Evolutionary conservation across 2,888 invertebrate species (phyloP), one percentile per base, ranked within the genome.

Genomic region (Andrena flavipes): DNA sequence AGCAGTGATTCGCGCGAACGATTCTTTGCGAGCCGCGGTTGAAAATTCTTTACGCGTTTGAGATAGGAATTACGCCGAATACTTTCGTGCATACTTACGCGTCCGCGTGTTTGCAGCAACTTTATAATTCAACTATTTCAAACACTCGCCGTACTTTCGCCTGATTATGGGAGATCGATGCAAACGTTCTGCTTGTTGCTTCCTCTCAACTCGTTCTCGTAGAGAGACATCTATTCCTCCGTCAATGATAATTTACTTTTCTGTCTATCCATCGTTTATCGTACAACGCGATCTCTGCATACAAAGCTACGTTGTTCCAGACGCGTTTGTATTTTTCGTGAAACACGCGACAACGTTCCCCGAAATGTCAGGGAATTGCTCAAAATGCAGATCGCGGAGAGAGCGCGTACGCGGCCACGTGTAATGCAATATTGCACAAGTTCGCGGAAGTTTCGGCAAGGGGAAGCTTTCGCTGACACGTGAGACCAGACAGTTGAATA

Each of bases 391-490:
- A 60, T 56, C 78, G 69, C 68, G 23, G 30, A 62, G 10, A 60
- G 51, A 16, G 13, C 70, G 16, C 49, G 35, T 65, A 65, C 60
- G 29, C 74, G 64, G 69, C 69, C 64, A 63, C 69, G 81, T 79
- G 79, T 79, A 82, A 79, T 65, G 79, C 62, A 75, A 82, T 82
- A 82, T 82, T 63, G 80, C 70, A 30, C 70, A 79, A 82, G 79
- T 82, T 76, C 23, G 35, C 56, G 48, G 51, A 82, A 79, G 70
- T 82, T 82, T 75, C 62, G 69, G 42, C 2, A 71, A 73, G 63
- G 67, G 54, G 23, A 62, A 35, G 62, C 62, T 56, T 75, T 56
- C 70, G 49, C 56, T 75, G 81, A 71, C 74, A 69, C 79, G 70
- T 56, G 79, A 67, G 70, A 59, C 70, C 56, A 72, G 72, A 70